Base-by-base conservation (phyloP, 2,888 invertebrate genomes). In the Cheilosia variabilis region DNA sequence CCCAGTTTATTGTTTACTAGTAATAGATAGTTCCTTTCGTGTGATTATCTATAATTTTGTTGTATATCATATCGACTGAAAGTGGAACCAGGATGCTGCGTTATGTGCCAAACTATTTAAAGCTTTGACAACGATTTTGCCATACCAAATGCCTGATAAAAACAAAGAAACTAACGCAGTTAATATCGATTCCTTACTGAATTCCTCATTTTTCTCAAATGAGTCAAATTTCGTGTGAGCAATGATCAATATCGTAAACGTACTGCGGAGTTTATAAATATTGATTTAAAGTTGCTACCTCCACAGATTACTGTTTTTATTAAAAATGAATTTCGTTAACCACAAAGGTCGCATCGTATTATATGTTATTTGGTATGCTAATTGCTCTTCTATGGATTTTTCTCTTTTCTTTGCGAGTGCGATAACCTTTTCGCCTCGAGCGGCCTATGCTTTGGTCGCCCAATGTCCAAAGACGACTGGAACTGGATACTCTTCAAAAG, bases 341-440 rank as follows among this genome's bases (percentile, higher is more conserved):
- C 45, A 31, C 31, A 34, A 65, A 73, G 63, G 62, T 63, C 63
- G 65, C 55, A 63, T 73, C 57, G 63, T 19, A 24, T 27, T 9
- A 27, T 15, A 31, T 45, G 45, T 37, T 53, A 10, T 50, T 43
- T 41, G 19, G 41, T 41, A 75, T 75, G 75, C 58, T 66, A 75
- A 66, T 75, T 27, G 27, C 58, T 57, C 45, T 41, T 53, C 22
- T 43, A 22, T 17, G 24, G 13, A 22, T 15, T 19, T 47, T 27
- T 47, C 10, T 50, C 24, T 52, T 43, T 31, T n/a, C 47, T 63
- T 6, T 37, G 19, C 22, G 27, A 58, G 75, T 50, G 31, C 75
- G 45, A 41, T 41, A 55, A 75, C 65, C 65, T 66, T 37, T 63
- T 65, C 19, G 50, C 65, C 75, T 75, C 58, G 66, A 22, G 2